A percentile compares a stretch with the other conserved stretches of the same genome.
These are phyloP conservation scores for Macrobrachium rosenbergii DNA, from an alignment of 1,140 invertebrate species.

Conservation along the genomic window DNA sequence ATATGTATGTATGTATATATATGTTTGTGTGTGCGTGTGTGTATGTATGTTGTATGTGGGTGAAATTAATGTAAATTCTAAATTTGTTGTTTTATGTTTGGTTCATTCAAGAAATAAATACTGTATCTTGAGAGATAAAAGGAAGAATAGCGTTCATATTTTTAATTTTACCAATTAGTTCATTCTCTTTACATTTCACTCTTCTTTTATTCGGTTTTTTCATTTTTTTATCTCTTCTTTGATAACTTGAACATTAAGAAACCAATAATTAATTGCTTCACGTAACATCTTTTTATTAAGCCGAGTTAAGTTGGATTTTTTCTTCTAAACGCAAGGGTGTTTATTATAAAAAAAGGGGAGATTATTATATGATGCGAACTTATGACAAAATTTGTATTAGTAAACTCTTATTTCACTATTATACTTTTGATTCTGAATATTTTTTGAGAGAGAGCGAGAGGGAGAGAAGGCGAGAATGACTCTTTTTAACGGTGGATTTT, in stretches of 20 bases:
- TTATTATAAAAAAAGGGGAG: no score
- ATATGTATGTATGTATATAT: neutral
- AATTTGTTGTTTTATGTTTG: no score
- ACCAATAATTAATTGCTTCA: no score
- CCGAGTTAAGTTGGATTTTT: no score
- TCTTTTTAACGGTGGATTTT: no score
- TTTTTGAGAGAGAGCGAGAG: constrained; percentile 3
- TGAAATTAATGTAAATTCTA: neutral
- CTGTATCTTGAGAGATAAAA: neutral
- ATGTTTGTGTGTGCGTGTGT: neutral
- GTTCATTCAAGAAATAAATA: constrained; percentile 3
- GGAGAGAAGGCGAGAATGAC: neutral
- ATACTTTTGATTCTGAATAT: neutral
- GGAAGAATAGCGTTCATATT: neutral
- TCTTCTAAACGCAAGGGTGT: no score
- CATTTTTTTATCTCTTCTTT: neutral
- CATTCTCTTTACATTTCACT: neutral
- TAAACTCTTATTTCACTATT: neutral
- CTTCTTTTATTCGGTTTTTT: neutral
- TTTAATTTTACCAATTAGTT: neutral
- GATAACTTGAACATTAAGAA: no score
- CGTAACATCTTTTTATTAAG: no score
- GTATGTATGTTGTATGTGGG: no score
- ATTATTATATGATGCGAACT: no score
- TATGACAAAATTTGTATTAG: no score